phyloP scores from a whole-genome alignment of 1,140 invertebrate species.

The Cherax destructor region DNA sequence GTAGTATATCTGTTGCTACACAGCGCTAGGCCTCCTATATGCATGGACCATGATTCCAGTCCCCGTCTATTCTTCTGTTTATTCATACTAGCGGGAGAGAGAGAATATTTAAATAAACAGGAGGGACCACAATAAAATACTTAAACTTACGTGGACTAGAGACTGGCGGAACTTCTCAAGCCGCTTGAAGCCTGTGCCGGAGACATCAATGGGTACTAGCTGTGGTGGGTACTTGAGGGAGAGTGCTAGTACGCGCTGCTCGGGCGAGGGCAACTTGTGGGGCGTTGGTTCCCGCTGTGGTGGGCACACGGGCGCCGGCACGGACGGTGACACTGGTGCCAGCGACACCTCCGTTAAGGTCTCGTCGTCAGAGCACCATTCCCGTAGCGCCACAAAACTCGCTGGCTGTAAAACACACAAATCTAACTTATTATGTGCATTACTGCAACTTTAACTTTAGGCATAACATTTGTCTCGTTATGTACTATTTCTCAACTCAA shows the following conservation, averaged over 20 bases:
- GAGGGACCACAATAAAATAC: no score
- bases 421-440: not conserved
- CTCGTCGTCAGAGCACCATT: conserved; percentile 87
- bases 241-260: conserved; percentile 74
- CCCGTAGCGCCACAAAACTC: conserved; percentile 84
- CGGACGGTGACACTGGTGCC: conserved; percentile 68
- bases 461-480: no score
- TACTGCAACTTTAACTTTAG: no score
- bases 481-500: no score
- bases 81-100: no score
- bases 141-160: conserved; percentile 81
- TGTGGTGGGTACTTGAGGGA: conserved; percentile 85
- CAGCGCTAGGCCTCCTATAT: no score
- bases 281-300: conserved; percentile 71
- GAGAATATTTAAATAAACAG: no score
- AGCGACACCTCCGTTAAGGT: conserved; percentile 86
- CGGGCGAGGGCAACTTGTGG: conserved; percentile 83
- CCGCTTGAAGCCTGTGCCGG: conserved; percentile 88
- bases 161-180: conserved; percentile 90
- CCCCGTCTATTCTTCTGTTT: no score
- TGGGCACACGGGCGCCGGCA: conserved; percentile 73
- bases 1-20: no score
- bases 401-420: conserved; percentile 81
- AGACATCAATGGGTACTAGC: conserved; percentile 90
- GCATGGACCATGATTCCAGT: no score